Evolutionary conservation across 2,888 invertebrate species (phyloP), one percentile per base, ranked within the genome.

Genomic region (Meteorus colon): DNA sequence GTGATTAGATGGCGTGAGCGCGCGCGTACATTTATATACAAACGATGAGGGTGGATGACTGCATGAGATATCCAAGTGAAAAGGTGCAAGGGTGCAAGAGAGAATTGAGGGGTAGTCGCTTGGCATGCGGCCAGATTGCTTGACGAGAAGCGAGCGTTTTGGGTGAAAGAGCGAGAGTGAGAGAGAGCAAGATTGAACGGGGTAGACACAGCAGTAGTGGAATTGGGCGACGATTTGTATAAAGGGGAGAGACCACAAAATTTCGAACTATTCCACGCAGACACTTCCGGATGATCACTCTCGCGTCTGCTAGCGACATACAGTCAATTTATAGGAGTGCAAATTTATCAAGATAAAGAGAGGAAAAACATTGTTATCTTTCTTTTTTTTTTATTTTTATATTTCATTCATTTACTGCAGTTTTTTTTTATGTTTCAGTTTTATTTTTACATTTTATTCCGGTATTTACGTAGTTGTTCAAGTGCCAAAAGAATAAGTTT

Each of bases 211-310:
- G 19, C 10, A 19, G 55, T 55, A 55, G n/a, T 48, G 8, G 55
- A 55, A 55, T 55, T 55, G 55, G 19, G 19, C 55, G 55, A 55
- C 55, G 19, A 55, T 55, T 55, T 55, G 55, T 55, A 55, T 55
- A 55, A 55, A 55, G 55, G 55, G 55, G 19, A 41, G 65, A 65
- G n/a, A 14, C n/a, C 45, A 41, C 29, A 62, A 48, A 48, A 63
- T 72, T 72, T 63, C 71, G 48, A 72, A 72, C 71, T 72, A 72
- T 48, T 55, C 63, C 48, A 63, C 63, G 71, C 63, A 72, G 71
- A 45, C 71, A 72, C 62, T 72, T 63, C 62, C 29, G 62, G 34
- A 72, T 72, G 71, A 63, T 72, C 71, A 72, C 63, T 62, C 62
- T 63, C 24, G 37, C 41, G 48, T 63, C 63, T 72, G 71, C 71